These are phyloP conservation scores for Hyposmocoma kahamanoa DNA, from an alignment of 1,140 invertebrate species.

Conservation along the genomic window DNA sequence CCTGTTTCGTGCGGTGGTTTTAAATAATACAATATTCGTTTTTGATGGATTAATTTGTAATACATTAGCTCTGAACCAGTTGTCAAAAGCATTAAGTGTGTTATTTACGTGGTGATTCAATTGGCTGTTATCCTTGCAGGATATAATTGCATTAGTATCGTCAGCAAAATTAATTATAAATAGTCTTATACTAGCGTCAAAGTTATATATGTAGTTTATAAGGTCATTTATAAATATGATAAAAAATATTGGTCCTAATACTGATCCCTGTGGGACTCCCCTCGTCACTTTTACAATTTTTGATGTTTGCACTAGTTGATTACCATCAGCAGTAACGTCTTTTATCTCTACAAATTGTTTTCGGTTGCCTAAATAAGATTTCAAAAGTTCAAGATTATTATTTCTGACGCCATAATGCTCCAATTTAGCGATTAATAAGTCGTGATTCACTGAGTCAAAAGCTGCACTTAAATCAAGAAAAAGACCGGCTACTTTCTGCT, in stretches of 20 bases:
- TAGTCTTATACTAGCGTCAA: too few species aligned
- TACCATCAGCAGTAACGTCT: background rate
- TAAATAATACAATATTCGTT: conserved; percentile 1
- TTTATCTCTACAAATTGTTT: background rate
- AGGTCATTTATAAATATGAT: background rate
- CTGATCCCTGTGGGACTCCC: background rate
- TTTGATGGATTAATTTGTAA: background rate
- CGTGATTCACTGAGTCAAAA: too few species aligned
- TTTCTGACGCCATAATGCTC: too few species aligned
- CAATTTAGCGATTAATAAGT: too few species aligned
- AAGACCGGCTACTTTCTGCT: conserved; percentile 3
- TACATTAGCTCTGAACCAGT: background rate
- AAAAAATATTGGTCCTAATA: conserved; percentile 3
- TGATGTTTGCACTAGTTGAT: too few species aligned
- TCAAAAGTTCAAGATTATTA: too few species aligned
- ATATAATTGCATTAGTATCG: conserved; percentile 1
- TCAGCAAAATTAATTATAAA: conserved; percentile 2
- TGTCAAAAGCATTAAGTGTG: background rate
- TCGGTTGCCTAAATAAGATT: too few species aligned
- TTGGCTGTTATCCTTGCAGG: background rate
- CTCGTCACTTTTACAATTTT: background rate
- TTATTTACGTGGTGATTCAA: background rate
- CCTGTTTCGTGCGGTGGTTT: background rate
- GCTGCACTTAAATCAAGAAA: conserved; percentile 1
- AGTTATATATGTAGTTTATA: background rate